Conservation (phyloP, 1,140 invertebrate genomes). For the Nasonia giraulti region DNA sequence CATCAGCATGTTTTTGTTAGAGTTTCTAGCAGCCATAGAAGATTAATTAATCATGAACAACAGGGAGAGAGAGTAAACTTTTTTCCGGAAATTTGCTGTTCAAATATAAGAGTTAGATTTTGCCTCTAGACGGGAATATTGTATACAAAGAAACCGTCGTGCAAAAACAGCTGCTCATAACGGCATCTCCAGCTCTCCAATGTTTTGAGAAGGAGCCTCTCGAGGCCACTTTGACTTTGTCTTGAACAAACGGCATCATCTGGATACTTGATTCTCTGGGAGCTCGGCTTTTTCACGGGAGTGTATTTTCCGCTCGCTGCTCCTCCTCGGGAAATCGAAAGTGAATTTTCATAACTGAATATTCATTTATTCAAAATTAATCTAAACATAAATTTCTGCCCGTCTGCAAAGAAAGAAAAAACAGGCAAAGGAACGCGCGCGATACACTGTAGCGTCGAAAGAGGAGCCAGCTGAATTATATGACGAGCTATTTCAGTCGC, state of each 20-base stretch:
- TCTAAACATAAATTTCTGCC: too few relatives aligned
- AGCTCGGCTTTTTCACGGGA: background rate
- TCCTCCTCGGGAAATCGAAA: background rate
- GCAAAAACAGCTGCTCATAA: background rate
- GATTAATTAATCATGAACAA: background rate
- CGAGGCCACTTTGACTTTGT: constrained; percentile 39
- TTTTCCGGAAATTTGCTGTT: background rate
- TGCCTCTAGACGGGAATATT: background rate
- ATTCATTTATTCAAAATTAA: background rate
- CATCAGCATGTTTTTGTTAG: background rate
- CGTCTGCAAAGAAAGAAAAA: background rate
- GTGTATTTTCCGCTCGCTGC: constrained; percentile 36
- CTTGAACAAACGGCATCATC: constrained; percentile 44
- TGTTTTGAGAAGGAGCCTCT: constrained; percentile 29
- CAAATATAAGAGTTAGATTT: too few relatives aligned
- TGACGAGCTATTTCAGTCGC: constrained; percentile 53
- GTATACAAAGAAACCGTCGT: background rate
- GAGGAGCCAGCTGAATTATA: constrained; percentile 58
- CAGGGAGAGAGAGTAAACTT: background rate
- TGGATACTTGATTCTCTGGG: constrained; percentile 46
- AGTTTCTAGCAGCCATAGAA: background rate
- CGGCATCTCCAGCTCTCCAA: background rate
- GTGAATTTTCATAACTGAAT: background rate
- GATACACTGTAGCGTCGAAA: background rate
- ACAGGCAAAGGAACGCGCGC: background rate